Conservation (phyloP, 2,797 vertebrate species). For the Rhincodon typus region DNA sequence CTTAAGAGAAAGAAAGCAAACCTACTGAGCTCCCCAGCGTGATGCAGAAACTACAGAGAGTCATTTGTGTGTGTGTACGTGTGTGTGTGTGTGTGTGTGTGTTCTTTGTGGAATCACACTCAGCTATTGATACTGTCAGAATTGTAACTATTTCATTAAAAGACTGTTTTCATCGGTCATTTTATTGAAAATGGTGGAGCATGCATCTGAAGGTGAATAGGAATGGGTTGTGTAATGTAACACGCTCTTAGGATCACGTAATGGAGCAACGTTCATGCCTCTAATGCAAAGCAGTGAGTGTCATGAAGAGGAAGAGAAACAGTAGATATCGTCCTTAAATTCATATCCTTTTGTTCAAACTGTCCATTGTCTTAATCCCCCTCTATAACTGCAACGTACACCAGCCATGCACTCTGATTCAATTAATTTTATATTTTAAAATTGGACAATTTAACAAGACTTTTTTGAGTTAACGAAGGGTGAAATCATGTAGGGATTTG, state of each 20-base stretch:
- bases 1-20: background rate
- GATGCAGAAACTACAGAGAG: background rate
- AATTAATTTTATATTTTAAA: no score
- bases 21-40: background rate
- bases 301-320: background rate
- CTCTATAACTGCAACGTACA: background rate
- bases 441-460: no score
- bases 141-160: background rate
- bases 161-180: background rate
- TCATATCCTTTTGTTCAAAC: background rate
- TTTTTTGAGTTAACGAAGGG: no score
- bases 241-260: background rate
- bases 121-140: background rate
- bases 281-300: background rate
- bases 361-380: no score
- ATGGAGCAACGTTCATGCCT: background rate
- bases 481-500: no score
- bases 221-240: background rate
- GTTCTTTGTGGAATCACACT: background rate
- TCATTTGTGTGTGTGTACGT: background rate
- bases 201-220: background rate
- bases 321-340: background rate
- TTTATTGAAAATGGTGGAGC: background rate
- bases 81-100: no score
- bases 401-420: background rate